Percentiles rank a stretch among this genome's conserved stretches.
These are phyloP conservation scores for Smutsia gigantea DNA, from an alignment of 2,797 vertebrate genomes.

Conservation along the genomic window DNA sequence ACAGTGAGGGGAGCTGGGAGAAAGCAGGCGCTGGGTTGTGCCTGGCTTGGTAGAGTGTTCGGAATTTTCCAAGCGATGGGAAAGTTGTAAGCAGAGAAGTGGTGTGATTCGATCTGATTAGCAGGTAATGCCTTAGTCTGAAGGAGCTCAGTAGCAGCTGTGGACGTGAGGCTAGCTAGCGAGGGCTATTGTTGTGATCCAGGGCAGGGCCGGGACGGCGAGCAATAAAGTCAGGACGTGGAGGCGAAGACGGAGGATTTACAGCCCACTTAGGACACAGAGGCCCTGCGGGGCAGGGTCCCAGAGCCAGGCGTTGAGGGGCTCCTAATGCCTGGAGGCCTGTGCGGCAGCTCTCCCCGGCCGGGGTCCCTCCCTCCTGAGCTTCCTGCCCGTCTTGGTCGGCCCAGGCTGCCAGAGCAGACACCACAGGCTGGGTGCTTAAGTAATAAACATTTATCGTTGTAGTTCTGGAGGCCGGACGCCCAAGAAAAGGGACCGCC, in stretches of 20 bases:
- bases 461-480: too few relatives aligned
- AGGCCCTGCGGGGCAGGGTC: neutral
- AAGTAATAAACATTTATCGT: neutral
- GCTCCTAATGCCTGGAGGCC: neutral
- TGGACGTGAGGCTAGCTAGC: rapidly evolving
- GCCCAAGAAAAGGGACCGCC: neutral
- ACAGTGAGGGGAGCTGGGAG: neutral
- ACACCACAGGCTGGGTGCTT: too few relatives aligned
- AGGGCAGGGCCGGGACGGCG: neutral
- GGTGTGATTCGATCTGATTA: neutral
- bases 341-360: rapidly evolving
- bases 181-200: rapidly evolving
- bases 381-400: neutral
- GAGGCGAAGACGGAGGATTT: rapidly evolving
- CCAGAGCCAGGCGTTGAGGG: neutral
- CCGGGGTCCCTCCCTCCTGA: neutral
- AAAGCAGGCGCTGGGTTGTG: neutral
- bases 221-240: too few relatives aligned
- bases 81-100: neutral
- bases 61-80: neutral
- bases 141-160: neutral
- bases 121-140: neutral
- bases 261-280: neutral
- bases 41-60: too few relatives aligned
- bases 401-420: neutral